Percentiles rank a stretch among this genome's conserved stretches.
Conservation (phyloP, 2,888 invertebrate genomes). For the Malachius bipustulatus region DNA sequence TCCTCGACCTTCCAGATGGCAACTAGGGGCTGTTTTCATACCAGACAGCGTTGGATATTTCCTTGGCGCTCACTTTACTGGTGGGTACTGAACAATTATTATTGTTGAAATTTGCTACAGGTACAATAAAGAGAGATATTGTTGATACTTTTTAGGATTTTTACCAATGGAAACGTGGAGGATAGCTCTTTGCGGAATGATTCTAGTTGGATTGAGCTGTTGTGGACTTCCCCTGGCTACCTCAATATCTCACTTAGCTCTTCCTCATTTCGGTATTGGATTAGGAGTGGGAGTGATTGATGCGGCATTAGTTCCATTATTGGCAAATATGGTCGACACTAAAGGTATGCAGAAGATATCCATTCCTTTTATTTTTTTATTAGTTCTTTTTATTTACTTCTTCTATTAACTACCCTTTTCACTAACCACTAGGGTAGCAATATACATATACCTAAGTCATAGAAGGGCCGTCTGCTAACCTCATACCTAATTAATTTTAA, state of each 20-base stretch:
- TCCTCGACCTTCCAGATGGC: conserved; percentile 58
- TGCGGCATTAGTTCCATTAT: conserved; percentile 64
- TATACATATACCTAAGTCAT: no score
- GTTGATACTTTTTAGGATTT: conserved; percentile 25
- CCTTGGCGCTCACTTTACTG: conserved; percentile 69
- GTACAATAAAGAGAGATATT: no score
- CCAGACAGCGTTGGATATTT: conserved; percentile 78
- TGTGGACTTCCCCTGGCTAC: conserved; percentile 31
- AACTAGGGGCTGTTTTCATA: conserved; percentile 69
- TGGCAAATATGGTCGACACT: conserved; percentile 60
- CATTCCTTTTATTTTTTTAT: no score
- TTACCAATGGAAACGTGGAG: conserved; percentile 32
- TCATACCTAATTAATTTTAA: no score
- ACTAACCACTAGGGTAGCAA: no score
- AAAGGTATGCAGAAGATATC: no score
- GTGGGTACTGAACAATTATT: conserved; percentile 30
- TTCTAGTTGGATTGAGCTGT: conserved; percentile 31
- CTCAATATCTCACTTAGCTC: conserved; percentile 43
- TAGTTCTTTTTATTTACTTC: no score
- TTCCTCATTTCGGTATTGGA: conserved; percentile 71
- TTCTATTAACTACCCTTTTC: no score
- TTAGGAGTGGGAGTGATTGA: conserved; percentile 67
- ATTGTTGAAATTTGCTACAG: no score
- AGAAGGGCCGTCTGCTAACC: no score
- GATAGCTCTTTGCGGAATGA: conserved; percentile 30